Evolutionary conservation across 2,888 invertebrate genomes (phyloP), one percentile per base, ranked within the genome.

Genomic region (Julus scandinavius): DNA sequence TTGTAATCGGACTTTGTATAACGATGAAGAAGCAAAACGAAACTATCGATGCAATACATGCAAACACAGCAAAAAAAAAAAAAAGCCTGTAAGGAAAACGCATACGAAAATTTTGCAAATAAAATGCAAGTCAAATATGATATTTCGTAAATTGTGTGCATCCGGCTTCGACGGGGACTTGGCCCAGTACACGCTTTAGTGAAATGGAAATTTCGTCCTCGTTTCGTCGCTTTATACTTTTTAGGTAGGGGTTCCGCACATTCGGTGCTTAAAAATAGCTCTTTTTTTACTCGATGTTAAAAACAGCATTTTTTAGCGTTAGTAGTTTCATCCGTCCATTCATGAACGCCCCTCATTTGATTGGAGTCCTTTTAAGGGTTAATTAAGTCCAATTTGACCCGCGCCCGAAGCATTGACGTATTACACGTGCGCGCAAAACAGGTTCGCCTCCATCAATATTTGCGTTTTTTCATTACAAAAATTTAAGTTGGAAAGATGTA

Each of bases 181-280:
- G n/a, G 20, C 20, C 11, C 3, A 29, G n/a, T 45, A 7, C 45
- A 45, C 6, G 45, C 45, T 45, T 45, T 45, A 2, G 11, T 29
- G 29, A 80, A 80, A 38, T 38, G 72, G 5, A 38, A 80, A 80
- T 80, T 40, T 40, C 80, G 80, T 80, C 80, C 80, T 80, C 80
- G 80, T 38, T 80, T 72, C 63, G 6, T 72, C 20, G 20, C 63
- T 20, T 72, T 80, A 38, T 80, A 13, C 13, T 40, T 80, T 80
- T 80, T 20, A 63, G 54, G 54, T 54, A 54, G 17, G 15, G 54
- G 54, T 50, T 50, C 50, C 50, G 50, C 6, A 13, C 49, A 13
- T 63, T 63, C 7, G 29, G 38, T 2, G 80, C 38, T 38, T 80
- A 80, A 80, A 38, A 80, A 80, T 80, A 80, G 80, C 72, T n/a